phyloP scores from a whole-genome alignment of 2,888 invertebrate genomes.

The Cheilosia variabilis region DNA sequence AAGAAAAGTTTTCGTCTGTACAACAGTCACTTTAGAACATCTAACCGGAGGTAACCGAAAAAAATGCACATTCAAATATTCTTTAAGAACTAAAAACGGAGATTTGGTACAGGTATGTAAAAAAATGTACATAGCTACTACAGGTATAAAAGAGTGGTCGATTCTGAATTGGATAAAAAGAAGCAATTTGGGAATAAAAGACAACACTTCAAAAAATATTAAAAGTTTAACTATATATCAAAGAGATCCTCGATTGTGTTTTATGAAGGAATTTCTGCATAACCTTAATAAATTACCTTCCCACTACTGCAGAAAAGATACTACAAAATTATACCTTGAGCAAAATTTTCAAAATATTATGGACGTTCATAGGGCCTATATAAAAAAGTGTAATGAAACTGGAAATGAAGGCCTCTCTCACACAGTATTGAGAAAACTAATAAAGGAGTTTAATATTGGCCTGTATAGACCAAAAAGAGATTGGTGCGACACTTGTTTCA shows the following conservation, averaged over 20 bases:
- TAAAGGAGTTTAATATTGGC: no score
- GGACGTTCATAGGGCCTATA: conserved; percentile 1
- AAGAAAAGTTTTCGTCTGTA: conserved; percentile 1
- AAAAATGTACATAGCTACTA: no score
- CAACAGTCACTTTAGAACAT: no score
- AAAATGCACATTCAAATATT: no score
- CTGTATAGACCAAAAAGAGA: conserved; percentile 13
- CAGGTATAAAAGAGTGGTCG: not conserved
- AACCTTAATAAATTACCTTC: not conserved
- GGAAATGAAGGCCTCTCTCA: not conserved
- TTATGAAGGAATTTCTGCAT: conserved; percentile 1
- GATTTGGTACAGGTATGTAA: no score
- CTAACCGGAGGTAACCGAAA: no score
- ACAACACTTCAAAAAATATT: not conserved
- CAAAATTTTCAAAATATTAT: not conserved
- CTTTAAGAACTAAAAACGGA: no score
- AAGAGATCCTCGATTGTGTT: not conserved
- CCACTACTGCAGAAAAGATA: not conserved
- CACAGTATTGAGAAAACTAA: no score
- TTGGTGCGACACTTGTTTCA: conserved; percentile 9
- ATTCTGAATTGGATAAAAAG: not conserved
- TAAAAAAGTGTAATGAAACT: conserved; percentile 1
- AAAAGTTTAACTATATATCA: not conserved
- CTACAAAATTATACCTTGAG: conserved; percentile 1
- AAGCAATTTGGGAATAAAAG: not conserved